Evolutionary conservation across 1,140 invertebrate genomes (phyloP), one percentile per base, ranked within the genome.

Genomic region (Wiebesia pumilae): DNA sequence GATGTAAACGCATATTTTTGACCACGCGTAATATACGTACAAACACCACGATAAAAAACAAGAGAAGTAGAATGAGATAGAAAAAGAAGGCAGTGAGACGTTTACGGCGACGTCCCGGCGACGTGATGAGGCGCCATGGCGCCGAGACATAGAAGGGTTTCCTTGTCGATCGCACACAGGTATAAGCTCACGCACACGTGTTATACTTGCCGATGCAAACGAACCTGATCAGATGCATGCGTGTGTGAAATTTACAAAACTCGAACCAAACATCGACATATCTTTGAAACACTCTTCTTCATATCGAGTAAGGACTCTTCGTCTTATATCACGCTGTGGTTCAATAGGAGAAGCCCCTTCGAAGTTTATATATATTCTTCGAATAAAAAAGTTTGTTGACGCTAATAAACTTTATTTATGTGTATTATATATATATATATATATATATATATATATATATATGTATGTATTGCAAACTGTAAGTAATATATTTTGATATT

Each of bases 61-160:
- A 35, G 51, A 54, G 2, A 65, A 73, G 35, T n/a, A 73, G 47
- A 73, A 35, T 19, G 47, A 40, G 35, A 78, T 7, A 78, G 2
- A 62, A 54, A 38, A 38, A 62, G 43, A 54, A 27, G n/a, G n/a
- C n/a, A 43, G 33, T 65, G 16, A 47, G 65, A 71, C 75, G 33
- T 58, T 16, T 38, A n/a, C 2, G 65, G 35, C 79, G 85, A 81
- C 77, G 67, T 69, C 40, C 38, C 27, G 81, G 71, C 85, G 73
- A 83, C 75, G 88, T 84, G 90, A 89, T 85, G 89, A 93, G 93
- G 93, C 92, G 93, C 93, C 93, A 93, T 92, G 93, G 93, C 93
- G 93, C 93, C 93, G 93, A 90, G 90, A 89, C 93, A 92, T 94
- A 94, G 93, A 94, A 94, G 93, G 93, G 93, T 94, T 94, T 94